These are phyloP conservation scores for Cryptotermes secundus DNA, from an alignment of 1,140 invertebrate species.

Conservation along the genomic window DNA sequence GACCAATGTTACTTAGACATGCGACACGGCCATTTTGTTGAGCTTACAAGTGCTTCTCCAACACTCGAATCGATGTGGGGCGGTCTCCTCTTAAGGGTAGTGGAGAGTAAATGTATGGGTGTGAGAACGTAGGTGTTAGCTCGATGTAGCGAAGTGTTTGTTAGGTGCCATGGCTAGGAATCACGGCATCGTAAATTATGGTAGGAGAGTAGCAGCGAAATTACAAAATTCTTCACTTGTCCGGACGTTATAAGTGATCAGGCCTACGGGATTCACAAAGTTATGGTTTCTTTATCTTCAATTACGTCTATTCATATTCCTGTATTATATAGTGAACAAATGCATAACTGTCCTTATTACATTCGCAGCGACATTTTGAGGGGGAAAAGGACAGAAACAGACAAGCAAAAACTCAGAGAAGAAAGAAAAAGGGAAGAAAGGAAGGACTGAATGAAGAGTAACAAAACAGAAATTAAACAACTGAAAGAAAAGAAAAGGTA, in stretches of 20 bases:
- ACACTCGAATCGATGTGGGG: conserved; percentile 10
- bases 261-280: too few species aligned
- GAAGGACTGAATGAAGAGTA: too few species aligned
- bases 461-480: too few species aligned
- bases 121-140: not conserved
- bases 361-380: too few species aligned
- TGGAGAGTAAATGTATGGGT: not conserved
- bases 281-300: too few species aligned
- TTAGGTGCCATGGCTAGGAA: not conserved
- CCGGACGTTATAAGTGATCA: not conserved
- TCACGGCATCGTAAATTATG: conserved; percentile 7
- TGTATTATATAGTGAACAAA: too few species aligned
- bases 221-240: not conserved
- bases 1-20: conserved; percentile 9
- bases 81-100: not conserved
- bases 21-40: conserved; percentile 17
- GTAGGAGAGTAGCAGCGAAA: not conserved
- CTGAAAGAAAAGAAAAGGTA: too few species aligned
- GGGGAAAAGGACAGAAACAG: too few species aligned
- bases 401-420: too few species aligned
- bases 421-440: too few species aligned
- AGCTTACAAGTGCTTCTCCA: conserved; percentile 11
- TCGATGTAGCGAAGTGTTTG: not conserved
- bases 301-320: too few species aligned
- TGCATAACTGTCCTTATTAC: too few species aligned